Conservation (phyloP, 2,888 invertebrate genomes). For the Thecocarcelia acutangulata region DNA sequence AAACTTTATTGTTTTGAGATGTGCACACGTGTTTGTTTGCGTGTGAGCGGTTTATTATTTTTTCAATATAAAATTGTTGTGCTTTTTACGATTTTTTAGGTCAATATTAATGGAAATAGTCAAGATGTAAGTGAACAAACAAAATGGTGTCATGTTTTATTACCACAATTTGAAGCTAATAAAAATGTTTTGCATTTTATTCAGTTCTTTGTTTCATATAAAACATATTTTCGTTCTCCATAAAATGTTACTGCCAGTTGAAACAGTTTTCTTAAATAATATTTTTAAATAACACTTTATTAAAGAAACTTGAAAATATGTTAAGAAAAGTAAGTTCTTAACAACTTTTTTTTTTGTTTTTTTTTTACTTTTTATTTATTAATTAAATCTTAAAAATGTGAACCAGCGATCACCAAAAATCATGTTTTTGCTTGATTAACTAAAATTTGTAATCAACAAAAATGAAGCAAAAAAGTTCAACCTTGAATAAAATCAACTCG, state of each 20-base stretch:
- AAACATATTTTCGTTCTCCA: constrained; percentile 38
- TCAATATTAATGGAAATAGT: constrained; percentile 63
- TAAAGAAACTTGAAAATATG: background rate
- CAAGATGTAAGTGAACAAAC: constrained; percentile 24
- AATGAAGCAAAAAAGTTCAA: too few species aligned
- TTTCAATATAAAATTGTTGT: constrained; percentile 55
- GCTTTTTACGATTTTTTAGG: constrained; percentile 65
- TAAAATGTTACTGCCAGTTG: constrained; percentile 1
- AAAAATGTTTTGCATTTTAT: constrained; percentile 57
- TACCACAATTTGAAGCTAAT: constrained; percentile 62
- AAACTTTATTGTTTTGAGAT: constrained; percentile 57
- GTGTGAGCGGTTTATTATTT: constrained; percentile 23
- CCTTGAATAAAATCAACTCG: too few species aligned
- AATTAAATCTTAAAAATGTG: too few species aligned
- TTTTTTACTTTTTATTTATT: too few species aligned
- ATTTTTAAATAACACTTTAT: background rate
- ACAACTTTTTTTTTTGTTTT: too few species aligned
- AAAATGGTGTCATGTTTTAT: constrained; percentile 73
- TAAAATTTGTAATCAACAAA: too few species aligned
- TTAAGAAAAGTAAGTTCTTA: too few species aligned
- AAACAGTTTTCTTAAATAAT: constrained; percentile 7
- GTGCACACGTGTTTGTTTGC: background rate
- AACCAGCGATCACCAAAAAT: too few species aligned
- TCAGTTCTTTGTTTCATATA: constrained; percentile 46
- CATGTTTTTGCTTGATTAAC: too few species aligned